Evolutionary conservation across 2,888 invertebrate species (phyloP).

Genomic region (Phengaris alcon): DNA sequence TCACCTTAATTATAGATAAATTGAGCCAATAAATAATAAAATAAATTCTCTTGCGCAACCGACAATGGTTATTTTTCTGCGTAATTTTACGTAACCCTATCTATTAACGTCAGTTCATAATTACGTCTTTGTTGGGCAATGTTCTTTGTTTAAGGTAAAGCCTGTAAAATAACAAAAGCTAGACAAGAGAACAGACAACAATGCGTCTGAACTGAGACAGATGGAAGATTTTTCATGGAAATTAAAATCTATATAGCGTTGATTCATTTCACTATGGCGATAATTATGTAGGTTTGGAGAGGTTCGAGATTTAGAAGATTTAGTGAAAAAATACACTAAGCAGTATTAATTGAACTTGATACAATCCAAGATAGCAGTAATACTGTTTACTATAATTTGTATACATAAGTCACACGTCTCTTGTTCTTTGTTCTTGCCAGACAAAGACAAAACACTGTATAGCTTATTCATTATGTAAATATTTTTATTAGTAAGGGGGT

Average conservation of each 20-base stretch:
- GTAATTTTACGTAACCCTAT: conserved; percentile 35
- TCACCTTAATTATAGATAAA: not conserved
- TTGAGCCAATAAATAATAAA: not conserved
- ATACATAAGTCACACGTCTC: too few relatives aligned
- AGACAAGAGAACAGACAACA: conserved; percentile 65
- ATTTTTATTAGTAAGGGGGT: too few relatives aligned
- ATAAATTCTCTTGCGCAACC: not conserved
- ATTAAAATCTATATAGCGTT: conserved; percentile 19
- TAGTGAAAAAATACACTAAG: too few relatives aligned
- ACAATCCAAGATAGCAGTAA: too few relatives aligned
- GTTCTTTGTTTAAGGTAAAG: conserved; percentile 60
- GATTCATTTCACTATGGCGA: conserved; percentile 4
- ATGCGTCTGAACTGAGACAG: conserved; percentile 64
- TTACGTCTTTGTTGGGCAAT: conserved; percentile 68
- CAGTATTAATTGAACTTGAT: too few relatives aligned
- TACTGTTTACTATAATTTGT: too few relatives aligned
- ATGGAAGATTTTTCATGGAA: conserved; percentile 47
- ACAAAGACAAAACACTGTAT: too few relatives aligned
- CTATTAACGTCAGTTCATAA: conserved; percentile 62
- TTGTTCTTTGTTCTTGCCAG: too few relatives aligned
- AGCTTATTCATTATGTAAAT: too few relatives aligned
- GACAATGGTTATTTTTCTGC: conserved; percentile 6
- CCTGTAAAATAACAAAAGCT: conserved; percentile 65
- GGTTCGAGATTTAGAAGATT: too few relatives aligned
- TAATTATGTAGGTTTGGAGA: not conserved